Evolutionary conservation across 2,797 vertebrate species (phyloP).

Genomic region (Brachyrhaphis roseni): DNA sequence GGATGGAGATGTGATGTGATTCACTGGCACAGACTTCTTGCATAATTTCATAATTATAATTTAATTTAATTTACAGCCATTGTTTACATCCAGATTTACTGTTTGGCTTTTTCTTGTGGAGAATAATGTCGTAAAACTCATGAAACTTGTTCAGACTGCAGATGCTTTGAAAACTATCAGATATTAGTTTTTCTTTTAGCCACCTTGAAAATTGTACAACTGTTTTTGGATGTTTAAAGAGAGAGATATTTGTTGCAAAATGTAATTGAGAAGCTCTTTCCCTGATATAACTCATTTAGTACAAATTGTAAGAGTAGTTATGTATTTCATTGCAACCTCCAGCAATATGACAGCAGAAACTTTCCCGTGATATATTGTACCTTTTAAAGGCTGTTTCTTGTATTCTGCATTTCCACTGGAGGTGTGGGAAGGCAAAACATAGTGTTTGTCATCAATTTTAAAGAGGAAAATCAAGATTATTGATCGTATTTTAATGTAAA

Average conservation of each 20-base stretch:
- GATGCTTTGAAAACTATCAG: background rate
- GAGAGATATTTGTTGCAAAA: background rate
- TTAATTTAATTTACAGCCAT: too few species aligned
- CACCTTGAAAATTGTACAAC: background rate
- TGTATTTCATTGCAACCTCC: background rate
- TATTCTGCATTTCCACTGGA: background rate
- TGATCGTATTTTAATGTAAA: background rate
- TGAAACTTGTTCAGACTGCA: background rate
- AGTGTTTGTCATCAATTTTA: background rate
- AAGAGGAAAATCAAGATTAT: background rate
- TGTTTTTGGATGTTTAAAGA: background rate
- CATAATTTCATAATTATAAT: background rate
- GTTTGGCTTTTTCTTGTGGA: background rate
- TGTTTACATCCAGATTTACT: background rate
- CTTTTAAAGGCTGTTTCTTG: background rate
- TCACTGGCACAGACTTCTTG: background rate
- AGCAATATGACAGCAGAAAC: background rate
- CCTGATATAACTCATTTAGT: background rate
- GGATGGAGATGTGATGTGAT: background rate
- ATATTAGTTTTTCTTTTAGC: background rate
- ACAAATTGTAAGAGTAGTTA: background rate
- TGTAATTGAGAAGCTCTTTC: background rate
- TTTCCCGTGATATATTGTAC: background rate
- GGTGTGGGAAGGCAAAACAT: background rate
- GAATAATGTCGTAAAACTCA: background rate